These are phyloP conservation scores for Aix galericulata DNA, from an alignment of 2,113 vertebrate genomes.

Conservation along the genomic window DNA sequence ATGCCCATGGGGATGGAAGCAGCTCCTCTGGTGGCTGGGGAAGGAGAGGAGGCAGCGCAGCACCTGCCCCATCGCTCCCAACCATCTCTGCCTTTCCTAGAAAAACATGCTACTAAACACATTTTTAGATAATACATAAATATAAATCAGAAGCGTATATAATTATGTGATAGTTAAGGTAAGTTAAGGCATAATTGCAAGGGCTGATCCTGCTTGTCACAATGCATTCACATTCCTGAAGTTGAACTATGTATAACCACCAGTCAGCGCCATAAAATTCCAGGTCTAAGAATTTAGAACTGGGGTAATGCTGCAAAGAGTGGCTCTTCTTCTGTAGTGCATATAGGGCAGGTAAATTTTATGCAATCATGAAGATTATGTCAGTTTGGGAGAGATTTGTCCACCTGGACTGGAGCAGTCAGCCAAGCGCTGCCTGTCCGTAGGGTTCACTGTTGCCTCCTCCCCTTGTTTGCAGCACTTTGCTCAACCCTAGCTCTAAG, in stretches of 20 bases:
- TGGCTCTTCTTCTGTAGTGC: not conserved
- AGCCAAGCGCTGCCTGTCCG: not conserved
- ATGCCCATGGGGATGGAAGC: not conserved
- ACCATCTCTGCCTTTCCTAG: not conserved
- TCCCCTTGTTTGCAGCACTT: not conserved
- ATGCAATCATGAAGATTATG: not conserved
- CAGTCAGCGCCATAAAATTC: accelerated
- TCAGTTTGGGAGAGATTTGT: not conserved
- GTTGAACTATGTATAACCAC: not conserved
- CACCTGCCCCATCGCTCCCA: not conserved
- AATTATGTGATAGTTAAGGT: not conserved
- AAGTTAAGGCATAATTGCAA: not conserved
- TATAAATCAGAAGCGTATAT: not conserved
- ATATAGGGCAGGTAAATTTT: not conserved
- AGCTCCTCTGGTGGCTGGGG: not conserved
- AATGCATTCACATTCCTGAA: not conserved
- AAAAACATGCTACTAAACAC: not conserved
- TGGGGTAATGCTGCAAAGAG: not conserved
- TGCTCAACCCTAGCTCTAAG: not conserved
- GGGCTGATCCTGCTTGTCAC: not conserved
- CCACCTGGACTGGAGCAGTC: not conserved
- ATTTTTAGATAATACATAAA: not conserved
- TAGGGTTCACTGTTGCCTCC: not conserved
- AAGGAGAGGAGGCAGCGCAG: not conserved
- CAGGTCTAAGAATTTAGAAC: not conserved